phyloP scores from a whole-genome alignment of 2,797 vertebrate genomes.

The Dipus sagitta region DNA sequence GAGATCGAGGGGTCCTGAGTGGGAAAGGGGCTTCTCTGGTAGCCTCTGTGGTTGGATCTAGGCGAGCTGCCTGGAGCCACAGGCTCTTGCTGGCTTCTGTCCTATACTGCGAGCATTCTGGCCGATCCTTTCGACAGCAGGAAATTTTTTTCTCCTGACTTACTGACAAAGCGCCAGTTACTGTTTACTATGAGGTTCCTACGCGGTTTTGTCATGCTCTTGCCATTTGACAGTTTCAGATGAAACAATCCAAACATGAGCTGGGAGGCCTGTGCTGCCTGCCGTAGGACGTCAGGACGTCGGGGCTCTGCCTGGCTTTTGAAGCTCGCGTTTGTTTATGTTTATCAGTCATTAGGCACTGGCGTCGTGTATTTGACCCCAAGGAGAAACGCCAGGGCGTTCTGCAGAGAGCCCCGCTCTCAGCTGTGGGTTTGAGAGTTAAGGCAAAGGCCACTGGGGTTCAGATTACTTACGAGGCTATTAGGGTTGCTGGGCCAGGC shows the following conservation, averaged over 20 bases:
- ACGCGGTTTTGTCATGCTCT: slow-evolving; percentile 66
- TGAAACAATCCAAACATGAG: slow-evolving; percentile 74
- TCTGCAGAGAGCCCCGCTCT: slow-evolving; percentile 15
- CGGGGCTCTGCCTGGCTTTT: slow-evolving; percentile 3
- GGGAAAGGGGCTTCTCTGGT: background rate
- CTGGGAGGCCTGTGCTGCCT: slow-evolving; percentile 40
- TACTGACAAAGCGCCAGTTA: slow-evolving; percentile 62
- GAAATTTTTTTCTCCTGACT: slow-evolving; percentile 36
- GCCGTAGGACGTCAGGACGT: slow-evolving; percentile 21
- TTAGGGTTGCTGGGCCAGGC: slow-evolving; percentile 38
- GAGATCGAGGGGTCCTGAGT: background rate
- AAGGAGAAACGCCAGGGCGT: slow-evolving; percentile 37
- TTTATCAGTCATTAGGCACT: slow-evolving; percentile 61
- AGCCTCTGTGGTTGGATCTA: background rate
- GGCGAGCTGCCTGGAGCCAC: background rate
- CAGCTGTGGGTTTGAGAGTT: slow-evolving; percentile 67
- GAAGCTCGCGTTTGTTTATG: slow-evolving; percentile 69
- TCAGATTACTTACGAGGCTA: slow-evolving; percentile 67
- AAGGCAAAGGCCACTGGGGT: background rate
- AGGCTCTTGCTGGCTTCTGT: background rate
- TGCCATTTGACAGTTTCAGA: slow-evolving; percentile 70
- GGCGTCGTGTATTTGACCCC: slow-evolving; percentile 38
- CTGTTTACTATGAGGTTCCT: slow-evolving; percentile 72
- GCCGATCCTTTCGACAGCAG: slow-evolving; percentile 51
- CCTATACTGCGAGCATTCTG: slow-evolving; percentile 10